Base-by-base conservation (phyloP, 2,888 invertebrate species). In the Siphlonurus alternatus region DNA sequence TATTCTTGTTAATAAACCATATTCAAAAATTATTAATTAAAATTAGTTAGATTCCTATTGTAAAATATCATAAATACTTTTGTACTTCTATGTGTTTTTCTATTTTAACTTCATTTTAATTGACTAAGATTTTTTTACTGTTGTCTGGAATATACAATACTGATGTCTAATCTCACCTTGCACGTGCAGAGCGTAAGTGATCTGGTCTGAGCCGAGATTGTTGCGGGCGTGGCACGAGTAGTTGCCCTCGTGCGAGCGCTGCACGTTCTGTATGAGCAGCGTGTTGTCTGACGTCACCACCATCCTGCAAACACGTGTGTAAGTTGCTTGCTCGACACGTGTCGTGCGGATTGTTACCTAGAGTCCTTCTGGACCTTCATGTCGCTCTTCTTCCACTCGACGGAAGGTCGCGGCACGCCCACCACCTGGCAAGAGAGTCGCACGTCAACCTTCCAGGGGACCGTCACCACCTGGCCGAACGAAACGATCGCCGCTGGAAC, bases 401-500 rank as follows among this genome's bases (percentile, higher is more conserved):
- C 72, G 61, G 71, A 76, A 1, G 71, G 70, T 67, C 69, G 66
- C 1, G 82, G 81, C 66, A 74, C 74, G 1, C 82, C 82, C n/a
- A 81, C 80, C 66, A 76, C 76, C 1, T 78, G 71, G 67, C 83
- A 83, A 0, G 79, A 74, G 61, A 83, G 71, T 67, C 76, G 77
- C 66, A 82, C 77, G 68, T 80, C 78, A 19, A 78, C 77, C 63
- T 79, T 76, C 78, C 81, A 80, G 53, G 79, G 79, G 10, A 79
- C 78, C 65, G 78, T 76, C 38, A 82, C 70, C 2, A 76, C 74
- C 68, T 78, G 76, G 23, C 82, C 81, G 69, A 82, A 81, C 18
- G 82, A 82, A 66, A 81, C 77, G 61, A 82, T 80, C 15, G 81
- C 78, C 18, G 82, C 82, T 67, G 80, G 79, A 66, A 81, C 76